A percentile compares a stretch with the other conserved stretches of the same genome.
These are phyloP conservation scores for Sipha flava DNA, from an alignment of 1,140 invertebrate genomes.

Conservation along the genomic window DNA sequence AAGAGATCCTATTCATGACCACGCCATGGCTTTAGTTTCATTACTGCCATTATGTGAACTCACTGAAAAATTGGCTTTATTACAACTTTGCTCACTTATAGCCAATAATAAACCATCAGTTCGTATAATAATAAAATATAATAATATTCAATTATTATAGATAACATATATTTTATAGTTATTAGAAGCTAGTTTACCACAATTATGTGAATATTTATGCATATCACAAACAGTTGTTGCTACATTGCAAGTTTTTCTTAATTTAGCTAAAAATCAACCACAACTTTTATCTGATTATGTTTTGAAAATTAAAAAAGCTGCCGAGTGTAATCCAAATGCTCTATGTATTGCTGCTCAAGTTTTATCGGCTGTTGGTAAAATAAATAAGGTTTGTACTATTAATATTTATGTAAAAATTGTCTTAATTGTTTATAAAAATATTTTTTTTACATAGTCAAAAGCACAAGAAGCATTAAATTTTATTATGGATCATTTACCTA, in stretches of 20 bases:
- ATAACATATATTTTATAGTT: constrained; percentile 46
- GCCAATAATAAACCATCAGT: constrained; percentile 69
- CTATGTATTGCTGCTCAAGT: constrained; percentile 57
- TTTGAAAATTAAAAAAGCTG: constrained; percentile 56
- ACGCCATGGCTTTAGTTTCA: constrained; percentile 70
- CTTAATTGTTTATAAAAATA: not conserved
- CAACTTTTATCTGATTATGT: constrained; percentile 59
- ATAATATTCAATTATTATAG: not conserved
- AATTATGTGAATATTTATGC: constrained; percentile 63
- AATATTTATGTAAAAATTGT: not conserved
- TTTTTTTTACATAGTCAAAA: constrained; percentile 49
- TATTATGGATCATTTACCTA: constrained; percentile 61
- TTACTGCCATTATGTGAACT: constrained; percentile 71
- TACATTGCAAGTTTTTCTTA: constrained; percentile 67
- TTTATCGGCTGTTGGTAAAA: constrained; percentile 54
- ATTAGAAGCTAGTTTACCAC: constrained; percentile 65
- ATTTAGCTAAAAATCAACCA: constrained; percentile 60
- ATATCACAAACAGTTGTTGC: constrained; percentile 50
- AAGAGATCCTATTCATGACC: constrained; percentile 71
- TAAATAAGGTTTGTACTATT: constrained; percentile 49
- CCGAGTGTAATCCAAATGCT: constrained; percentile 57
- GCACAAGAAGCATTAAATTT: constrained; percentile 71
- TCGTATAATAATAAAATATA: constrained; percentile 38
- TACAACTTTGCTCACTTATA: constrained; percentile 70
- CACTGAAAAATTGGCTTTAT: constrained; percentile 70